Conservation (phyloP, 2,888 invertebrate genomes). For the Lagria hirta region DNA sequence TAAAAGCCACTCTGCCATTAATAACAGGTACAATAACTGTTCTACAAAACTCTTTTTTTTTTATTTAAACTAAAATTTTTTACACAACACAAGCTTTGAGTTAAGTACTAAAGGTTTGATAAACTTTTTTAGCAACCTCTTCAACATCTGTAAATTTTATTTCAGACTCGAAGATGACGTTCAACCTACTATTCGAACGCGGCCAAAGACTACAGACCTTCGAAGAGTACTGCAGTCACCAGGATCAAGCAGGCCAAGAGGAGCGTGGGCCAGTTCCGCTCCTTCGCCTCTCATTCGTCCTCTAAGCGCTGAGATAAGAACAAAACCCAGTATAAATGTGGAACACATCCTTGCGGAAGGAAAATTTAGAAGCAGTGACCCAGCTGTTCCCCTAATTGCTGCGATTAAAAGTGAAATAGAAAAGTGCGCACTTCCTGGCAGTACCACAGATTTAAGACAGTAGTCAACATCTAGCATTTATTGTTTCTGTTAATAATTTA, state of each 20-base stretch:
- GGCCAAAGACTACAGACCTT: slow-evolving; percentile 51
- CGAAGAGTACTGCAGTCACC: slow-evolving; percentile 45
- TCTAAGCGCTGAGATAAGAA: slow-evolving; percentile 66
- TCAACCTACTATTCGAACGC: slow-evolving; percentile 36
- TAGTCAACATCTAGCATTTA: slow-evolving; percentile 5
- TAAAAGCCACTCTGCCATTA: slow-evolving; percentile 50
- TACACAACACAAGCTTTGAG: background rate
- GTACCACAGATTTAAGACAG: slow-evolving; percentile 36
- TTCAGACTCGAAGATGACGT: slow-evolving; percentile 36
- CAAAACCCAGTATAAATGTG: slow-evolving; percentile 56
- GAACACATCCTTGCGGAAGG: slow-evolving; percentile 61
- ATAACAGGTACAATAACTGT: slow-evolving; percentile 35
- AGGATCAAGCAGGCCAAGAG: slow-evolving; percentile 48
- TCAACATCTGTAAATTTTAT: slow-evolving; percentile 2
- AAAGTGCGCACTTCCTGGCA: slow-evolving; percentile 52
- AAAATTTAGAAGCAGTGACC: slow-evolving; percentile 64
- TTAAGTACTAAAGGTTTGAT: background rate
- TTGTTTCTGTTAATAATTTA: too few species aligned
- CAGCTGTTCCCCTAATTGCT: slow-evolving; percentile 79
- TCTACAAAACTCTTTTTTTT: slow-evolving; percentile 2
- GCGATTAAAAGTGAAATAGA: slow-evolving; percentile 76
- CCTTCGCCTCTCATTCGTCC: slow-evolving; percentile 60
- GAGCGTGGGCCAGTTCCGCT: slow-evolving; percentile 59
- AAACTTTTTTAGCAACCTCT: background rate
- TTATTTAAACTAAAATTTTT: background rate